Conservation (phyloP, 92 coral and sea anemone species). For the Chrysogorgia sp. region DNA sequence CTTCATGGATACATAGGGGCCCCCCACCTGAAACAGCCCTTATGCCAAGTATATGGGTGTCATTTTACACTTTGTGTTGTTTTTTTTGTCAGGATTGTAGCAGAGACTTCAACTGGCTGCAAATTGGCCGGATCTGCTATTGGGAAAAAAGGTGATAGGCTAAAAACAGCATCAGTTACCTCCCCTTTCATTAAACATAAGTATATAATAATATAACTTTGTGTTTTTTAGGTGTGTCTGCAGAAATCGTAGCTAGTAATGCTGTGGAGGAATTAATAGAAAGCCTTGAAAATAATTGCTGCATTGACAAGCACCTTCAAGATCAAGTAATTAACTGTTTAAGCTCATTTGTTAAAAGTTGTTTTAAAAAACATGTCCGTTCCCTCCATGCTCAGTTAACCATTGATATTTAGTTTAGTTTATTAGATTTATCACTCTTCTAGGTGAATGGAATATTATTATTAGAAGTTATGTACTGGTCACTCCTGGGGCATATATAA, state of each 20-base stretch:
- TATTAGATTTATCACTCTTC: no score
- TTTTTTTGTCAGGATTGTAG: conserved; percentile 66
- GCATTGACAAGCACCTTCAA: conserved; percentile 91
- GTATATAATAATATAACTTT: not conserved
- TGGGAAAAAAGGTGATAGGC: conserved; percentile 79
- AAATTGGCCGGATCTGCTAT: conserved; percentile 85
- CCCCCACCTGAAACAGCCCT: no score
- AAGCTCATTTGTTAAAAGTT: not conserved
- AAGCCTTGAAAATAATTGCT: conserved; percentile 72
- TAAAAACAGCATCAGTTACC: not conserved
- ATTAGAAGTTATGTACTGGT: no score
- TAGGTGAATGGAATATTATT: no score
- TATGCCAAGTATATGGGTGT: no score
- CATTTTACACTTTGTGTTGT: no score
- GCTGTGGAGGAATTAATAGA: conserved; percentile 79
- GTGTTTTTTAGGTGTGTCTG: conserved; percentile 70
- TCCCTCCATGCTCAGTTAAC: no score
- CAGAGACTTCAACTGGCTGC: conserved; percentile 87
- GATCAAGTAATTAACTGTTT: conserved; percentile 67
- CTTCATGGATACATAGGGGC: no score
- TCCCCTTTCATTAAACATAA: not conserved
- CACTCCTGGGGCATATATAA: no score
- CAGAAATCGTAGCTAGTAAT: conserved; percentile 81
- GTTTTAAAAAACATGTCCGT: not conserved
- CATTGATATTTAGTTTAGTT: no score